Conservation (phyloP, 2,113 vertebrate species). For the Sinosuthora webbiana region DNA sequence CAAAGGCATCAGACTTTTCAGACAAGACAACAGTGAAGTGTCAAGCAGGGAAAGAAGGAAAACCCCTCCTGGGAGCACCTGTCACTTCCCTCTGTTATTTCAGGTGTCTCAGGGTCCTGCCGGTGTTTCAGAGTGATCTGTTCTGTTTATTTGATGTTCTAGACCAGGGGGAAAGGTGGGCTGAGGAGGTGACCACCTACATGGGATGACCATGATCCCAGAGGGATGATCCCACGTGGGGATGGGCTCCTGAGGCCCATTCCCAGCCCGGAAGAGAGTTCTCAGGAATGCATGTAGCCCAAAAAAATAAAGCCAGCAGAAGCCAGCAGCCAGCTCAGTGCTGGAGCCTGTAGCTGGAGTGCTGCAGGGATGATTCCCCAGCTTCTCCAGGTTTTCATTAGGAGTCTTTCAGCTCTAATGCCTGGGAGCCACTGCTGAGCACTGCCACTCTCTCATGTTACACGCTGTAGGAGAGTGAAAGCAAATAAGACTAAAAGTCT, state of each 20-base stretch:
- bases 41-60: neutral
- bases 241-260: neutral
- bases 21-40: neutral
- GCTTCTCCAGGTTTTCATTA: neutral
- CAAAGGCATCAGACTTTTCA: neutral
- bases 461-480: neutral
- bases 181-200: neutral
- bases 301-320: neutral
- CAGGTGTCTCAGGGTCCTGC: neutral
- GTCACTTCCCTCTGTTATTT: slow-evolving; percentile 5
- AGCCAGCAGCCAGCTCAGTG: neutral
- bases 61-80: slow-evolving; percentile 3
- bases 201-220: neutral
- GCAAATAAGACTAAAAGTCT: neutral
- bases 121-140: neutral
- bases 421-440: neutral
- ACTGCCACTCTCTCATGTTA: neutral
- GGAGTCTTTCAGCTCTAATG: neutral
- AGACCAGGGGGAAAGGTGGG: neutral
- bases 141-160: neutral
- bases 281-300: neutral
- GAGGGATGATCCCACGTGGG: neutral
- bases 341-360: neutral
- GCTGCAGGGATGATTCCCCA: neutral
- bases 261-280: neutral